Evolutionary conservation across 2,797 vertebrate species (phyloP).

Genomic region (Malurus leucopterus): DNA sequence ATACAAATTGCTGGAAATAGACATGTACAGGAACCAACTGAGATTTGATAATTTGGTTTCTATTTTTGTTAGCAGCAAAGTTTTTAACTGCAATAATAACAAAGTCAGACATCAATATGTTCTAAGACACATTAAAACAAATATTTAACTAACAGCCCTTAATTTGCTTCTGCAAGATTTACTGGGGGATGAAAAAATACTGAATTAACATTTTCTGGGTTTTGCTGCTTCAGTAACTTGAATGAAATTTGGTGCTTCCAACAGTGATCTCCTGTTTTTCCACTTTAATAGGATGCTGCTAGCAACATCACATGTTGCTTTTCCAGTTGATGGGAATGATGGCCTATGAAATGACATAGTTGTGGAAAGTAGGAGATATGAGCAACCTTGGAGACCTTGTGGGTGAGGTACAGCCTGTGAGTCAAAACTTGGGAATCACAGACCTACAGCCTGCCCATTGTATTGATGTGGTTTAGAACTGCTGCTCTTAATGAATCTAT

Average conservation of each 20-base stretch:
- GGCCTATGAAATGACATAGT: not conserved
- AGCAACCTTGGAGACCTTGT: not conserved
- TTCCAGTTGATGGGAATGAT: not conserved
- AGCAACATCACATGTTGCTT: not conserved
- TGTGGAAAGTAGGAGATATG: not conserved
- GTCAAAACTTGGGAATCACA: not conserved
- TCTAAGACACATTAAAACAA: not conserved
- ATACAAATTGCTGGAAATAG: constrained; percentile 13
- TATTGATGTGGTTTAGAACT: not conserved
- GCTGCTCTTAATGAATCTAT: not conserved
- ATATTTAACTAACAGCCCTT: not conserved
- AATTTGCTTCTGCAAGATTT: not conserved
- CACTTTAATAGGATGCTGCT: not conserved
- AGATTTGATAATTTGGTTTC: constrained; percentile 29
- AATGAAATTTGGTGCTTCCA: not conserved
- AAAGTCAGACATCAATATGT: not conserved
- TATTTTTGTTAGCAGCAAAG: not conserved
- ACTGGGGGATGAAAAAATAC: not conserved
- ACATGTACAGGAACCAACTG: not conserved
- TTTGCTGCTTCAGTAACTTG: not conserved
- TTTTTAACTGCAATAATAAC: not conserved
- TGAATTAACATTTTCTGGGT: not conserved
- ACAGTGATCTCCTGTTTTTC: not conserved
- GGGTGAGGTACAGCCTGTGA: not conserved
- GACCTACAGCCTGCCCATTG: not conserved